Base-by-base conservation (phyloP, 2,797 vertebrate genomes). In the Acrocephalus scirpaceus region DNA sequence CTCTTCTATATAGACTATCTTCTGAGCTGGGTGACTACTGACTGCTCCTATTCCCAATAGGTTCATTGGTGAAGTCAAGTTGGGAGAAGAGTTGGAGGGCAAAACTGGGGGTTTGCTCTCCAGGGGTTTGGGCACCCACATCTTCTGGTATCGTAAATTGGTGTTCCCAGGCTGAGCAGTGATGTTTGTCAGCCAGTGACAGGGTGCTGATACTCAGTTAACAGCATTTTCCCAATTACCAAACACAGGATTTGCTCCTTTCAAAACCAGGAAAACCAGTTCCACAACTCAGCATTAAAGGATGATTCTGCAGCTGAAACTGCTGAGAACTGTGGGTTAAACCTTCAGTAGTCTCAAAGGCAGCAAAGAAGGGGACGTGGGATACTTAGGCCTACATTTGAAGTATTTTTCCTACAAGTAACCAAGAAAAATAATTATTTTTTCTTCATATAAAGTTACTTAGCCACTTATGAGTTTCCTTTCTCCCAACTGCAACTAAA, bases 301-400 rank as follows among this genome's bases (percentile, higher is more conserved):
- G 29, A 42, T 2, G 3, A 54, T 78, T 77, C 54, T 80, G 48
- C 4, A 2, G 16, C 47, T 58, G 36, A 71, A 85, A 73, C 19
- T 67, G 10, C 15, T 25, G 27, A 67, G 29, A 26, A 50, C 45
- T 56, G 13, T 25, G 36, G 6, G 16, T 20, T 88, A 86, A 89
- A 76, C 17, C 21, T 76, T 85, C 48, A 62, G 47, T 17, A 29
- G 34, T 54, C 22, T 78, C 60, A 85, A 80, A 83, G 66, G 45
- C 23, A 62, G 21, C 1, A 1, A 67, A 40, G 13, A 79, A 58
- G 2, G 2, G 7, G 9, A 54, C 8, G 30, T 0, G 1, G 21
- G 6, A 86, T 67, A 65, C 21, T 44, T 32, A 30, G 48, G 40
- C 34, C n/a, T 70, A 34, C 30, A 42, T 56, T 54, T 38, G 36